phyloP scores from a whole-genome alignment of 2,797 vertebrate species.

The Sylvia borin region DNA sequence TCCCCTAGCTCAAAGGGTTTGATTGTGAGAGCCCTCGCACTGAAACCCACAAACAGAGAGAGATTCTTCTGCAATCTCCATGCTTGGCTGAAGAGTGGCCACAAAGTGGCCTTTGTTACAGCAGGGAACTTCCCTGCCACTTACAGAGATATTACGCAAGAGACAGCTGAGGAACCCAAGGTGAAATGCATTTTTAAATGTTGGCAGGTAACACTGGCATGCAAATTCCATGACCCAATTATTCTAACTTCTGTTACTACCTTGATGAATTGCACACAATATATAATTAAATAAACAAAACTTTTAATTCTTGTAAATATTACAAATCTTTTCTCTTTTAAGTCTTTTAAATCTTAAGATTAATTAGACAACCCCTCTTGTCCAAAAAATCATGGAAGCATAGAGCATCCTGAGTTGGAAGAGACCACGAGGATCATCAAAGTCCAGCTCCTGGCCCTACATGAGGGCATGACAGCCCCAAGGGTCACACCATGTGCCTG shows the following conservation, averaged over 20 bases:
- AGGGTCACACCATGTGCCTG: background rate
- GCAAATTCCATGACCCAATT: background rate
- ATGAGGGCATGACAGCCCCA: background rate
- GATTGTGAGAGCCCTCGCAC: slow-evolving; percentile 1
- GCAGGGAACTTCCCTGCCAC: background rate
- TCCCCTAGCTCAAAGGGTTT: slow-evolving; percentile 31
- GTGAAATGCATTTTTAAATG: background rate
- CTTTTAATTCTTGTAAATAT: background rate
- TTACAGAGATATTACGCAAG: background rate
- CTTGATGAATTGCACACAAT: background rate
- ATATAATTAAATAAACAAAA: background rate
- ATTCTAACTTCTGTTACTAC: background rate
- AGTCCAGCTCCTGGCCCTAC: background rate
- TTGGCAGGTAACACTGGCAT: background rate
- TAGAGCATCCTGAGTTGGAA: background rate
- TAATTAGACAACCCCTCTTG: background rate
- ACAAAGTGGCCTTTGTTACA: slow-evolving; percentile 37
- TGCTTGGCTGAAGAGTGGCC: background rate
- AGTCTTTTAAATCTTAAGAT: background rate
- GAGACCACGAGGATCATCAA: background rate
- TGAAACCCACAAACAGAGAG: background rate
- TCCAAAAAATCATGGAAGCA: background rate
- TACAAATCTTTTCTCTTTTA: background rate
- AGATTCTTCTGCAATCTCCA: slow-evolving; percentile 29
- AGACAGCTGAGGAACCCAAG: background rate